Evolutionary conservation across 2,888 invertebrate species (phyloP).

Genomic region (Caenorhabditis afra): DNA sequence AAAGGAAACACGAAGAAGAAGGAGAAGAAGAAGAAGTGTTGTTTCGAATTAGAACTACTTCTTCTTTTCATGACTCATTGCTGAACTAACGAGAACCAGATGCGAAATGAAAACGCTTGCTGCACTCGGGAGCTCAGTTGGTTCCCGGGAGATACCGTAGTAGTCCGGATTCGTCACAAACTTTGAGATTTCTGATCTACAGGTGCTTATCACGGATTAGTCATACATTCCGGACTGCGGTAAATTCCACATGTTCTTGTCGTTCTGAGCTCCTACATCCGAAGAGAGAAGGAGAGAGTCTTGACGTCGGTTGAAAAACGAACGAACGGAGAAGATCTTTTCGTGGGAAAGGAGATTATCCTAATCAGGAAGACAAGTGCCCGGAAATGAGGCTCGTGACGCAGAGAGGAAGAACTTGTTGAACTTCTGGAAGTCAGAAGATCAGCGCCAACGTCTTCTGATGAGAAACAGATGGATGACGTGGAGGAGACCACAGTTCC

Average conservation of each 20-base stretch:
- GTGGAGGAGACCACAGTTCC: too few relatives aligned
- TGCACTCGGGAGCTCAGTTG: too few relatives aligned
- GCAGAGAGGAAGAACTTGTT: neutral
- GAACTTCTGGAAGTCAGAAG: neutral
- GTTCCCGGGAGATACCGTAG: too few relatives aligned
- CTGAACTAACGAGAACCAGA: neutral
- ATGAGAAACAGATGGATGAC: too few relatives aligned
- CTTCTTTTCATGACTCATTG: neutral
- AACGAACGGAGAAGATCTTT: slow-evolving; percentile 8
- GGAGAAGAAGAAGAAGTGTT: neutral
- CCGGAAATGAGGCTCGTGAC: neutral
- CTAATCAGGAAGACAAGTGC: slow-evolving; percentile 2
- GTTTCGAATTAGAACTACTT: slow-evolving; percentile 13
- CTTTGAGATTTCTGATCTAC: slow-evolving; percentile 46
- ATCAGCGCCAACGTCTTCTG: too few relatives aligned
- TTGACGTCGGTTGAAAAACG: slow-evolving; percentile 14
- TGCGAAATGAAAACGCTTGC: neutral
- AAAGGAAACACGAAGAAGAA: neutral
- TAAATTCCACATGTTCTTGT: slow-evolving; percentile 30
- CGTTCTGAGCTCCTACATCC: neutral
- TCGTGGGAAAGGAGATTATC: slow-evolving; percentile 12
- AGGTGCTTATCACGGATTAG: slow-evolving; percentile 44
- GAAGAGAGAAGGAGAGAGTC: neutral
- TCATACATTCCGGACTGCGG: slow-evolving; percentile 19
- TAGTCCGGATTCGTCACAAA: too few relatives aligned